Evolutionary conservation across 1,140 invertebrate genomes (phyloP).

Genomic region (Capitella teleta): DNA sequence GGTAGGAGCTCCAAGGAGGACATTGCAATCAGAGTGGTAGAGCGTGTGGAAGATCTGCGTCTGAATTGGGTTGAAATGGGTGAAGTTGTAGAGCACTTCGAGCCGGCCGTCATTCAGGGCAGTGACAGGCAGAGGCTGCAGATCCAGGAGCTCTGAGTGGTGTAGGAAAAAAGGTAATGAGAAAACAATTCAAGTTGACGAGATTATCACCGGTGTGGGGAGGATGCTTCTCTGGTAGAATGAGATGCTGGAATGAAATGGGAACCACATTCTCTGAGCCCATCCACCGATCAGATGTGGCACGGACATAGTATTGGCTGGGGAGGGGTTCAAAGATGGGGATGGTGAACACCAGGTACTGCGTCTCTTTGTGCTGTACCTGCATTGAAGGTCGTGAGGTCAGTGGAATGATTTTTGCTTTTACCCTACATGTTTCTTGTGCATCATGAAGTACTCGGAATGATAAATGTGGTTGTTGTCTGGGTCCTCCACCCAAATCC

Average conservation of each 20-base stretch:
- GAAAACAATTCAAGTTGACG: not conserved
- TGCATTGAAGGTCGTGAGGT: too few species aligned
- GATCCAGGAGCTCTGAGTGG: slow-evolving; percentile 65
- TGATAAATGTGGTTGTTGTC: slow-evolving; percentile 91
- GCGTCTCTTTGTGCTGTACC: slow-evolving; percentile 56
- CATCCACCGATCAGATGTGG: slow-evolving; percentile 82
- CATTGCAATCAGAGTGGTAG: slow-evolving; percentile 90
- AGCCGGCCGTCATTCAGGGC: slow-evolving; percentile 65
- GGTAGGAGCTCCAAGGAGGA: slow-evolving; percentile 91
- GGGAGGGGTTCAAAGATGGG: slow-evolving; percentile 84
- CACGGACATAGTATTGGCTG: slow-evolving; percentile 79
- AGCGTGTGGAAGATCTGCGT: slow-evolving; percentile 96
- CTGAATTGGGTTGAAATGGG: slow-evolving; percentile 97
- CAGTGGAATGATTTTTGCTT: too few species aligned
- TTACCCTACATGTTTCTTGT: slow-evolving; percentile 74
- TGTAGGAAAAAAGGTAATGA: not conserved
- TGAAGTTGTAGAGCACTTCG: slow-evolving; percentile 78
- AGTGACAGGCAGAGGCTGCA: slow-evolving; percentile 78
- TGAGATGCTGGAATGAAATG: slow-evolving; percentile 77
- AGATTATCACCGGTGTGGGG: slow-evolving; percentile 66
- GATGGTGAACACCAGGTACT: slow-evolving; percentile 88
- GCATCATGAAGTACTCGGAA: slow-evolving; percentile 81
- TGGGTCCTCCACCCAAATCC: slow-evolving; percentile 96
- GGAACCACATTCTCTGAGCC: slow-evolving; percentile 61
- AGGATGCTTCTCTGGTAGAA: slow-evolving; percentile 82